Evolutionary conservation across 1,140 invertebrate species (phyloP).

Genomic region (Drosophila chauvacae): DNA sequence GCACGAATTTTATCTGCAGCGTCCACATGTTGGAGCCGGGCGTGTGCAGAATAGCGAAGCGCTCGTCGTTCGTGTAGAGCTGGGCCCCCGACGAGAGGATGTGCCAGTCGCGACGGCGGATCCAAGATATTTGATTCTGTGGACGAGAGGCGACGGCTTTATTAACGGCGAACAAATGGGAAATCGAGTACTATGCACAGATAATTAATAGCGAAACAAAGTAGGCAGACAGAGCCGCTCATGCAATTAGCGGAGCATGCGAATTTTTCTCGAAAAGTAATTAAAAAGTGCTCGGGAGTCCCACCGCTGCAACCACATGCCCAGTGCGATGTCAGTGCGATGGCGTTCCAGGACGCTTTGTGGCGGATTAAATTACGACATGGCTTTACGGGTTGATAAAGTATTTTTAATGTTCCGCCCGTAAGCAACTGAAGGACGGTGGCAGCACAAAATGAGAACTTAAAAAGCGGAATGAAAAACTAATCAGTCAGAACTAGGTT

Average conservation of each 20-base stretch:
- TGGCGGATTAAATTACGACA: slow-evolving; percentile 53
- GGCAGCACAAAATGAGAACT: neutral
- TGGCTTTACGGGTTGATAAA: slow-evolving; percentile 41
- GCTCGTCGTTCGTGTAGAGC: slow-evolving; percentile 95
- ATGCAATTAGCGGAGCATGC: slow-evolving; percentile 66
- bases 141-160: slow-evolving; percentile 16
- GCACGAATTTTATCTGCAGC: slow-evolving; percentile 96
- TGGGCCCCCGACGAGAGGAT: slow-evolving; percentile 95
- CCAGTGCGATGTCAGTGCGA: slow-evolving; percentile 12
- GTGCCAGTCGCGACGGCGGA: slow-evolving; percentile 95
- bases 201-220: slow-evolving; percentile 51
- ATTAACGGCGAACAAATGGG: slow-evolving; percentile 31
- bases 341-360: slow-evolving; percentile 18
- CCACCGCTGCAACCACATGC: slow-evolving; percentile 19
- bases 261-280: slow-evolving; percentile 35
- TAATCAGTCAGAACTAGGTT: neutral
- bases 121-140: slow-evolving; percentile 93
- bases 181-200: slow-evolving; percentile 32
- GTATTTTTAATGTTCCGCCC: slow-evolving; percentile 38
- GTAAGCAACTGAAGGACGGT: slow-evolving; percentile 18
- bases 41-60: slow-evolving; percentile 89
- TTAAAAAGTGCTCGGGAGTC: slow-evolving; percentile 56
- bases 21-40: slow-evolving; percentile 91
- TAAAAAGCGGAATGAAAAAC: neutral
- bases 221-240: slow-evolving; percentile 42